phyloP scores from a whole-genome alignment of 2,797 vertebrate species.

The Propithecus deckenii region DNA sequence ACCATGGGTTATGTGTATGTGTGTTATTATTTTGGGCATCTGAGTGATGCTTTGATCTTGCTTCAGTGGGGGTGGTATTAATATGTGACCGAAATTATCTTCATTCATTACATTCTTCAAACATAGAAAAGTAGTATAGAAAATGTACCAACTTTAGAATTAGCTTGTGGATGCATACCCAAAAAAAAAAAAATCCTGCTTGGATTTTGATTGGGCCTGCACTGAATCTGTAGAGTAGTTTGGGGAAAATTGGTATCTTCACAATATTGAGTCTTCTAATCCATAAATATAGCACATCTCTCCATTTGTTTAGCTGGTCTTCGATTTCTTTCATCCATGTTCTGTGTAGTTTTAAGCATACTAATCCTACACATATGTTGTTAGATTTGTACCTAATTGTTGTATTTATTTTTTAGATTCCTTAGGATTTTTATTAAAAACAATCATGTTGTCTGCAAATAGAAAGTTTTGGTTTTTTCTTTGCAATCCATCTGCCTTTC shows the following conservation, averaged over 20 bases:
- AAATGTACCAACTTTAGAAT: not conserved
- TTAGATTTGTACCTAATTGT: not conserved
- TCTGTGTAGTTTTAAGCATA: not conserved
- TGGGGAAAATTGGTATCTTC: not conserved
- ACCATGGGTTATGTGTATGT: not conserved
- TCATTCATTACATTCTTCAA: slow-evolving; percentile 33
- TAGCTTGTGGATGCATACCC: not conserved
- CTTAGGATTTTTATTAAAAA: not conserved
- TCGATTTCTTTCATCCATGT: not conserved
- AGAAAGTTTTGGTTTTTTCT: not conserved
- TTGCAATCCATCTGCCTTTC: not conserved
- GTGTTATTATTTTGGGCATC: not conserved
- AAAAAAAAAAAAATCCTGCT: no score
- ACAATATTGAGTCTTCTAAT: not conserved
- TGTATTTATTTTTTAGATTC: not conserved
- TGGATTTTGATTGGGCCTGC: not conserved
- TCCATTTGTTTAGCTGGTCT: no score
- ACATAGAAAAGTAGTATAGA: not conserved
- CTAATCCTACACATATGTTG: not conserved
- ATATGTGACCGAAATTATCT: not conserved
- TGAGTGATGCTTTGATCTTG: not conserved
- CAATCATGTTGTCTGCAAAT: not conserved
- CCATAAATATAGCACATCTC: no score
- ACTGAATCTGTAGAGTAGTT: not conserved
- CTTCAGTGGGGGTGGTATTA: not conserved